Evolutionary conservation across 1,140 invertebrate genomes (phyloP), one percentile per base, ranked within the genome.

Genomic region (Megalonaias nervosa): DNA sequence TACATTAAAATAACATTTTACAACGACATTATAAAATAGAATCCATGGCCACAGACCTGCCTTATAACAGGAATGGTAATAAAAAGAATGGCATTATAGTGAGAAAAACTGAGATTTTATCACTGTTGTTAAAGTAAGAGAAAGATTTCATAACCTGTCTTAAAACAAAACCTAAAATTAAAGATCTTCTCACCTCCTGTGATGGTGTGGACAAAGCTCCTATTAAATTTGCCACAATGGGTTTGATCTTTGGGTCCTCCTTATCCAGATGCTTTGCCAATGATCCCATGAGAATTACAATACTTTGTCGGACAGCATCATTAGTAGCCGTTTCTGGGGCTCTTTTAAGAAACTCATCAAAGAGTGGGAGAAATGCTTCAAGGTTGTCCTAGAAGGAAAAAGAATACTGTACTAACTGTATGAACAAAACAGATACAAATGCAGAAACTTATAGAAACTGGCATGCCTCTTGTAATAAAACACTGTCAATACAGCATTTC

Each of bases 241-340:
- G 97, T 87, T 97, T 95, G 67, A 94, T 96, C 94, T 92, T 97
- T 89, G 94, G 92, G 91, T 99, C 96, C 84, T 95, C 94, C 69
- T 95, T 95, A 77, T 98, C 96, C 81, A 99, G 94, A 93, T 99
- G 98, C 59, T 96, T 93, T 2, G 98, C 98, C 79, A 99, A 92
- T 0, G 95, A 97, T 19, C 98, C 98, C 95, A 99, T 98, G 14
- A 99, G 92, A 85, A 99, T 96, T 56, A 99, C 97, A 61, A 99
- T 97, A 82, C 97, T 96, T 89, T 99, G 97, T 61, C 98, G 94
- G 16, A 88, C 84, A 12, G 95, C 94, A 92, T 99, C 98, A 90
- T 94, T 98, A 78, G 94, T 94, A n/a, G 95, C 94, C 1, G 95
- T 96, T 88, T 97, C 95, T 48, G 89, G 89, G 1, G 97, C 97